Percentiles rank a stretch among this genome's conserved stretches.
Evolutionary conservation across 2,797 vertebrate species (phyloP).

Genomic region (Psittacula derbiana): DNA sequence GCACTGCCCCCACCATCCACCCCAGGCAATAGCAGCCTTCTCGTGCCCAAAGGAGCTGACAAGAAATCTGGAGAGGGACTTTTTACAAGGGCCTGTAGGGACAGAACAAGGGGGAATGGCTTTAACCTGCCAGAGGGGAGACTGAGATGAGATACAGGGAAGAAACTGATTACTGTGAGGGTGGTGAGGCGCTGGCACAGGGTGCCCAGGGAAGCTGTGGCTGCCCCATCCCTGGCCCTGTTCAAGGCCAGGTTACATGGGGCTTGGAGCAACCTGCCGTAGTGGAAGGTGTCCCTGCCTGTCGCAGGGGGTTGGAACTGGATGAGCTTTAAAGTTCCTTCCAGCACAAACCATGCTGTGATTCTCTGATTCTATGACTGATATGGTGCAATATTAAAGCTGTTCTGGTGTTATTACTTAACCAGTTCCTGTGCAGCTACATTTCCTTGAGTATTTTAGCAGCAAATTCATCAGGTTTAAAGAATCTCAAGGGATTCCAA

Average conservation of each 20-base stretch:
- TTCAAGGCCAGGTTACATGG: background rate
- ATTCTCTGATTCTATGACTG: background rate
- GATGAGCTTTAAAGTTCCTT: background rate
- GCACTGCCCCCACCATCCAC: background rate
- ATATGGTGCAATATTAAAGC: background rate
- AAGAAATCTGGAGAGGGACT: background rate
- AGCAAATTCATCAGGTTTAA: background rate
- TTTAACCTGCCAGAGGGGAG: background rate
- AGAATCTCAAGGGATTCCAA: background rate
- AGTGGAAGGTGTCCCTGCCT: background rate
- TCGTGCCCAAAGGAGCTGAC: background rate
- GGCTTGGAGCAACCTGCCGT: background rate
- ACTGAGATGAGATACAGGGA: background rate
- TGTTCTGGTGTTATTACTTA: background rate
- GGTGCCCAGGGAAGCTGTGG: background rate
- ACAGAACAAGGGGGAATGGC: background rate
- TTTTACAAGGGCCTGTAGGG: background rate
- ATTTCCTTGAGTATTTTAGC: background rate
- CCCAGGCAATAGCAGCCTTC: background rate
- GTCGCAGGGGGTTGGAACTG: background rate
- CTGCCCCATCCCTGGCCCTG: background rate
- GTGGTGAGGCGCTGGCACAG: background rate
- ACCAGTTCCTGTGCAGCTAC: background rate
- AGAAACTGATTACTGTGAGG: background rate
- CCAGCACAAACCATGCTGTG: background rate